Conservation (phyloP, 2,113 vertebrate species). For the Campylomormyrus tamandua region DNA sequence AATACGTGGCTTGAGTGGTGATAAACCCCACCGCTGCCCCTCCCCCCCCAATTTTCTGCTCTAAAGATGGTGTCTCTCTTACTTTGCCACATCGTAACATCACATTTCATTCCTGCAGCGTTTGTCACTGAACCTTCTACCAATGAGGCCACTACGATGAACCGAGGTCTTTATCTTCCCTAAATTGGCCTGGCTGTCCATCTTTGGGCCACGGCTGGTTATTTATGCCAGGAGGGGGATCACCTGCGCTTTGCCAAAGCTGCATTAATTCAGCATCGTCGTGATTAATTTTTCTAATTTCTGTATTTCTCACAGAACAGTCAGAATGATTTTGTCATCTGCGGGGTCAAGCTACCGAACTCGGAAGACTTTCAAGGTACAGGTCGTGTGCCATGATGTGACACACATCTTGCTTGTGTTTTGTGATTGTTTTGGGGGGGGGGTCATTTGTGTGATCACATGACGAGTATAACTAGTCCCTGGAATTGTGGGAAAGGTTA, state of each 20-base stretch:
- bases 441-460: neutral
- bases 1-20: neutral
- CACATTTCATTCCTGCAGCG: neutral
- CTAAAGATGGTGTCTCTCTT: neutral
- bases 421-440: no score
- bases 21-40: neutral
- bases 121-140: neutral
- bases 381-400: neutral
- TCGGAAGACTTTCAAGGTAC: conserved; percentile 99
- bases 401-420: neutral
- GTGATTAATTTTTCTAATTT: conserved; percentile 14
- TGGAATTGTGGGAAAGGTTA: neutral
- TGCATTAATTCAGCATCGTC: neutral
- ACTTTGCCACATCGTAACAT: neutral
- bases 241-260: neutral
- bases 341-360: conserved; percentile 94
- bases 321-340: conserved; percentile 92
- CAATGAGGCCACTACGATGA: neutral
- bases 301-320: conserved; percentile 68
- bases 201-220: neutral
- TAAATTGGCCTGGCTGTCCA: neutral
- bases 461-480: neutral
- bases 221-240: neutral
- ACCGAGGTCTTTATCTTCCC: neutral
- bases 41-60: neutral